Conservation (phyloP, 2,888 invertebrate genomes). For the Lapara coniferarum region DNA sequence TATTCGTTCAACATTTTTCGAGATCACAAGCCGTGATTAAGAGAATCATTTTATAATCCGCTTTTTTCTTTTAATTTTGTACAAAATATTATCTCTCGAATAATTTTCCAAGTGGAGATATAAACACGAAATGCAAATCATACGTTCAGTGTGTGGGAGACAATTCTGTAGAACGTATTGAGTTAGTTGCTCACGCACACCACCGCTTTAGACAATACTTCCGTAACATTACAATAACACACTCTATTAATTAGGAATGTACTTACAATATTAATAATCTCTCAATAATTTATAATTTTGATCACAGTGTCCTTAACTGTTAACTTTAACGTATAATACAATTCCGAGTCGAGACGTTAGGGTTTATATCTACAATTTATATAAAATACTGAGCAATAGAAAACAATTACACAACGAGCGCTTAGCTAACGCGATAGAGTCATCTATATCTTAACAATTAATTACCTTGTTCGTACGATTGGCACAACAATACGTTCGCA, state of each 20-base stretch:
- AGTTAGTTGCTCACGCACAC: constrained; percentile 34
- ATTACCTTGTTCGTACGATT: constrained; percentile 78
- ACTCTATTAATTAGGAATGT: constrained; percentile 81
- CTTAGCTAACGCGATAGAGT: constrained; percentile 75
- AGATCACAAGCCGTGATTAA: constrained; percentile 77
- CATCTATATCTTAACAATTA: constrained; percentile 77
- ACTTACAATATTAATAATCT: constrained; percentile 82
- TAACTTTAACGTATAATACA: constrained; percentile 81
- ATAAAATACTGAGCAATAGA: constrained; percentile 83
- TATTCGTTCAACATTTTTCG: constrained; percentile 77
- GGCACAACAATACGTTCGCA: constrained; percentile 74
- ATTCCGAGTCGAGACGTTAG: constrained; percentile 73
- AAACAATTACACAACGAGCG: constrained; percentile 77
- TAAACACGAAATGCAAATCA: constrained; percentile 67
- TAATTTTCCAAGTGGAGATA: constrained; percentile 61
- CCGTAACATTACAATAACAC: constrained; percentile 77
- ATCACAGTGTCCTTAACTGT: constrained; percentile 83
- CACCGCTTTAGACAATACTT: constrained; percentile 65
- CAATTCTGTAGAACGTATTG: constrained; percentile 57
- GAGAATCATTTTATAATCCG: constrained; percentile 71
- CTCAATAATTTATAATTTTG: constrained; percentile 84
- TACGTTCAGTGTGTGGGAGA: constrained; percentile 56
- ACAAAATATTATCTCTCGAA: constrained; percentile 80
- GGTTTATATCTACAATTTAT: constrained; percentile 63
- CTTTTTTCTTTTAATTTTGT: constrained; percentile 76